These are phyloP conservation scores for Rousettus madagascariensis DNA, from an alignment of 2,797 vertebrate species.

Conservation along the genomic window DNA sequence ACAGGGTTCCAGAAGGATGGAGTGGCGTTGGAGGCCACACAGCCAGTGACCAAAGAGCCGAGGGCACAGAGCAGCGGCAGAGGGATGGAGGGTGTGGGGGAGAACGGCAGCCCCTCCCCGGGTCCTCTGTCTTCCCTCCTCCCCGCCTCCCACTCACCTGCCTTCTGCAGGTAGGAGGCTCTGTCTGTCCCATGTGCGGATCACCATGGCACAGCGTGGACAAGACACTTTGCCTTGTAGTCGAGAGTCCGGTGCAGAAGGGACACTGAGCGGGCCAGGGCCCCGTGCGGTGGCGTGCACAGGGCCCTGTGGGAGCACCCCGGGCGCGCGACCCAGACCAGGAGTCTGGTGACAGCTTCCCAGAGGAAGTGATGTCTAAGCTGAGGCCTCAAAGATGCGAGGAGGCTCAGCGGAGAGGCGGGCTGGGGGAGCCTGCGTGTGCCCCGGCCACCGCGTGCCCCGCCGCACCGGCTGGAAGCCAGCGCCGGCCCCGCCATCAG, in stretches of 20 bases:
- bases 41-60: no score
- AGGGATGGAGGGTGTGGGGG: no score
- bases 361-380: background rate
- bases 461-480: background rate
- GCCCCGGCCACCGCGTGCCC: background rate
- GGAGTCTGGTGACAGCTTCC: background rate
- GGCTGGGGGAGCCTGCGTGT: rapidly evolving
- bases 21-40: background rate
- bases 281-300: background rate
- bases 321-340: background rate
- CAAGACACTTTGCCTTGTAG: background rate
- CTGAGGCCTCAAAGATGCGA: background rate
- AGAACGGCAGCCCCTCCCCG: rapidly evolving
- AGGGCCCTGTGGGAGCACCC: background rate
- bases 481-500: background rate
- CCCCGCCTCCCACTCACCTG: background rate
- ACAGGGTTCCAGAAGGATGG: background rate
- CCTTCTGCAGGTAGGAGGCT: background rate
- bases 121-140: background rate
- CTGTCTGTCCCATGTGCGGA: no score
- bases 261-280: background rate
- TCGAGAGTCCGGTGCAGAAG: background rate
- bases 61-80: background rate
- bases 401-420: background rate
- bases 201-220: rapidly evolving